These are phyloP conservation scores for Julus scandinavius DNA, from an alignment of 2,888 invertebrate genomes.

Conservation along the genomic window DNA sequence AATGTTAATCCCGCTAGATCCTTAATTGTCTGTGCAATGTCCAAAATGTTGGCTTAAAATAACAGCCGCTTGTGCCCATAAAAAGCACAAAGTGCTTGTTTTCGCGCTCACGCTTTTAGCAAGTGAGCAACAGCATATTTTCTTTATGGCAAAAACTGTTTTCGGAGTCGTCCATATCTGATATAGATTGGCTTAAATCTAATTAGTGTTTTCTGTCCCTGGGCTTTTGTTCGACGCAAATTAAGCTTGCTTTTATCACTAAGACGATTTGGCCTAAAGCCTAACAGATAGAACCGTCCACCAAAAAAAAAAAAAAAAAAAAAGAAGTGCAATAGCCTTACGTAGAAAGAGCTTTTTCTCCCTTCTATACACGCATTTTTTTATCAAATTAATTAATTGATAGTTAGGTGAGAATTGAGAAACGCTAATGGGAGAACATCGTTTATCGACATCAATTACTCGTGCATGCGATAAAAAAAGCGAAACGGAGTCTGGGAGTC, in stretches of 20 bases:
- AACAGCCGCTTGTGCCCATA: neutral
- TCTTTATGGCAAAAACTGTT: neutral
- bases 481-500: neutral
- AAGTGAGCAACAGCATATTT: neutral
- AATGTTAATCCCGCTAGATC: neutral
- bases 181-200: conserved; percentile 32
- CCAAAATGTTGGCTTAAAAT: neutral
- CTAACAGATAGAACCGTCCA: conserved; percentile 31
- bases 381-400: conserved; percentile 39
- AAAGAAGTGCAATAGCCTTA: neutral
- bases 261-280: conserved; percentile 36
- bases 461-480: neutral
- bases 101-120: neutral
- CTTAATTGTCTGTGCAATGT: neutral
- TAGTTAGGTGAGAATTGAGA: conserved; percentile 35
- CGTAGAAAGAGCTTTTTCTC: neutral
- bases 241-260: conserved; percentile 26
- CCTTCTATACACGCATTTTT: neutral
- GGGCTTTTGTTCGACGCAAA: conserved; percentile 42
- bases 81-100: conserved; percentile 7
- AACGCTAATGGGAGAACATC: conserved; percentile 31
- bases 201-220: conserved; percentile 36
- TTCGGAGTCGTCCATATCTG: conserved; percentile 19
- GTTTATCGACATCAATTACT: conserved; percentile 29
- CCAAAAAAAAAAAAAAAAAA: too few species aligned